phyloP scores from a whole-genome alignment of 2,888 invertebrate species.

The Athrips mouffetella region DNA sequence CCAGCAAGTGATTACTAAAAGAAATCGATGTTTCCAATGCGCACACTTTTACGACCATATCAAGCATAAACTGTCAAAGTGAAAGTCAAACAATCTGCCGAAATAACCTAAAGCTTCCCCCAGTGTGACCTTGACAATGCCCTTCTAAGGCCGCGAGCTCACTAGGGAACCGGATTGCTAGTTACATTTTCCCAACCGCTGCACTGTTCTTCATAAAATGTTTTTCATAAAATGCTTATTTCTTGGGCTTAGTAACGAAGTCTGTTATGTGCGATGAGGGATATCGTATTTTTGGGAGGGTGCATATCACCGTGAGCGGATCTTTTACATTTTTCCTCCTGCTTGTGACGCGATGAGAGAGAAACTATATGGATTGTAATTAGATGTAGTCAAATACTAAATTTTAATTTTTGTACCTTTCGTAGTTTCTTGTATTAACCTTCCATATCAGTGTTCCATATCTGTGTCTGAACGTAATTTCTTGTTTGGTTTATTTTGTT shows the following conservation, averaged over 20 bases:
- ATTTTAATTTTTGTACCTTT: no score
- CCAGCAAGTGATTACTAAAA: no score
- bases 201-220: slow-evolving; percentile 2
- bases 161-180: background rate
- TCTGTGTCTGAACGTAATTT: no score
- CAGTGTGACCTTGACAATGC: slow-evolving; percentile 2
- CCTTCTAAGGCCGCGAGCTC: background rate
- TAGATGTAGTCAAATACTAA: no score
- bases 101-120: slow-evolving; percentile 2
- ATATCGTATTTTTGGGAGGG: slow-evolving; percentile 1
- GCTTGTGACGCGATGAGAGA: background rate
- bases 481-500: no score
- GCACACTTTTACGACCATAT: no score
- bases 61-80: no score
- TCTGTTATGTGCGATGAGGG: slow-evolving; percentile 7
- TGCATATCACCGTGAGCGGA: background rate
- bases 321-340: background rate
- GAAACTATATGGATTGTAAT: background rate
- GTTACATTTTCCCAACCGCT: slow-evolving; percentile 3
- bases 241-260: slow-evolving; percentile 1
- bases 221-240: slow-evolving; percentile 2
- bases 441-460: no score
- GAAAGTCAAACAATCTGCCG: background rate
- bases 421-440: no score
- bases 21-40: no score